phyloP scores from a whole-genome alignment of 2,888 invertebrate species.

The Limulus polyphemus region DNA sequence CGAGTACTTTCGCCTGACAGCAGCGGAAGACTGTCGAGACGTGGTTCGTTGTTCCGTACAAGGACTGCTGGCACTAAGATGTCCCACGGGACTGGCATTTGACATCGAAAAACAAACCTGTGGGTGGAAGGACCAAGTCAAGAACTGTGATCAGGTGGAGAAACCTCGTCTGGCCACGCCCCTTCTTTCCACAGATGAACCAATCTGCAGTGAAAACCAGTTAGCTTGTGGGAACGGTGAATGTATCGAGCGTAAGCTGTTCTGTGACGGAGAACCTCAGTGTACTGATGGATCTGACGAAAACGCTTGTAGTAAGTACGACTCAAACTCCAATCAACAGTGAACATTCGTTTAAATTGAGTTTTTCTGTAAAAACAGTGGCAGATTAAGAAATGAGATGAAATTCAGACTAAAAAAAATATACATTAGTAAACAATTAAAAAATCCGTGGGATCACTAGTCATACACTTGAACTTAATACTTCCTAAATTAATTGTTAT shows the following conservation, averaged over 20 bases:
- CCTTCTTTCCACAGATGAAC: constrained; percentile 81
- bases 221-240: constrained; percentile 83
- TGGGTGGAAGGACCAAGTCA: constrained; percentile 92
- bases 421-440: too few relatives aligned
- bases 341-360: too few relatives aligned
- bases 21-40: constrained; percentile 78
- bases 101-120: constrained; percentile 89
- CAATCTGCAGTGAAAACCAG: constrained; percentile 78
- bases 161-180: constrained; percentile 80
- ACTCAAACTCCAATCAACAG: too few relatives aligned
- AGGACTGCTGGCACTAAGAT: constrained; percentile 73
- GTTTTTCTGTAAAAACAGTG: too few relatives aligned
- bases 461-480: too few relatives aligned
- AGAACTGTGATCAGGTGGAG: constrained; percentile 84
- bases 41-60: constrained; percentile 63
- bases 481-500: too few relatives aligned
- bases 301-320: constrained; percentile 80
- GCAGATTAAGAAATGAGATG: too few relatives aligned
- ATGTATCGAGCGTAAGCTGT: constrained; percentile 77
- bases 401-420: too few relatives aligned
- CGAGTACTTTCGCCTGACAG: constrained; percentile 75
- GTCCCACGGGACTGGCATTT: constrained; percentile 80
- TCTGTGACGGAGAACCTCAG: constrained; percentile 84
- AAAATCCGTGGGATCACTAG: too few relatives aligned
- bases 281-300: constrained; percentile 91